Evolutionary conservation across 2,113 vertebrate species (phyloP).

Genomic region (Pelecanus crispus): DNA sequence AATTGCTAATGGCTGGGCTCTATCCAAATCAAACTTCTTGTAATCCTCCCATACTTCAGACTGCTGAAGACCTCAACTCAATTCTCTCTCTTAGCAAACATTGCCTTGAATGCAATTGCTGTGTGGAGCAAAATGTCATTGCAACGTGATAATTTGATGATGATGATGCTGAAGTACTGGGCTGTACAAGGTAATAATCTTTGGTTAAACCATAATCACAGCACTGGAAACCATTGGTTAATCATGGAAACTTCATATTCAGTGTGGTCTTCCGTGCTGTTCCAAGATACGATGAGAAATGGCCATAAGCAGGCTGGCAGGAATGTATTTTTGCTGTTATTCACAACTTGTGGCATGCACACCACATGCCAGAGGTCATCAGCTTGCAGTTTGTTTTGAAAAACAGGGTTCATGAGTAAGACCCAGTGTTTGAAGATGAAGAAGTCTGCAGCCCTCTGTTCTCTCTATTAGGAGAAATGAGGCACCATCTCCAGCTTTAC

Average conservation of each 20-base stretch:
- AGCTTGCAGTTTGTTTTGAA: neutral
- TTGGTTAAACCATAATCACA: conserved; percentile 57
- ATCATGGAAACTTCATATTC: conserved; percentile 9
- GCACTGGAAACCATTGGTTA: neutral
- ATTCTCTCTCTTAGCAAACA: neutral
- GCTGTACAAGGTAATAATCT: conserved; percentile 13
- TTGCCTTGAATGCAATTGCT: neutral
- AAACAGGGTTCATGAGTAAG: neutral
- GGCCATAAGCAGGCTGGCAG: neutral
- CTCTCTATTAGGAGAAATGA: neutral
- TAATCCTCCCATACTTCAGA: neutral
- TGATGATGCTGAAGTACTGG: neutral
- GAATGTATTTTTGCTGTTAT: neutral
- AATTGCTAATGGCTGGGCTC: neutral
- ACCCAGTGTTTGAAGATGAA: neutral
- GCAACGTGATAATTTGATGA: conserved; percentile 35
- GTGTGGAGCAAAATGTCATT: neutral
- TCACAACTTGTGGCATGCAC: neutral
- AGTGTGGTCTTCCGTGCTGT: neutral
- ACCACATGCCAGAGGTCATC: neutral
- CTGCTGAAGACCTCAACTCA: neutral
- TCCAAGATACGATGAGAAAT: neutral
- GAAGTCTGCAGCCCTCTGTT: neutral
- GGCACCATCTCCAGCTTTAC: neutral
- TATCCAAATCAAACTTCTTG: neutral